Conservation (phyloP, 1,140 invertebrate species). For the Bicyclus anynana region DNA sequence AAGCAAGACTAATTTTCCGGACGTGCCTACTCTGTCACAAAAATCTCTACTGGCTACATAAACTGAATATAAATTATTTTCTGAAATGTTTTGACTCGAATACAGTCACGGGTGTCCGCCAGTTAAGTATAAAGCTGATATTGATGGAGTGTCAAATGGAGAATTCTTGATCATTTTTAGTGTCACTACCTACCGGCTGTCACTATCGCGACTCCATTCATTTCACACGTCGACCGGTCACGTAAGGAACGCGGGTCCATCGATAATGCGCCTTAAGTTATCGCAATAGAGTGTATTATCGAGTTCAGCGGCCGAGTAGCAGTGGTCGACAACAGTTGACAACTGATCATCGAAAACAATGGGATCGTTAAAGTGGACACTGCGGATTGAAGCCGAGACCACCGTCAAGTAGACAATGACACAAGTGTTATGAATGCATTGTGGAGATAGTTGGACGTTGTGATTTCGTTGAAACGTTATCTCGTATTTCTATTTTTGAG, state of each 20-base stretch:
- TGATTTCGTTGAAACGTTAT: background rate
- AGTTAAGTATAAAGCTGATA: slow-evolving; percentile 46
- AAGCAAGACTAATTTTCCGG: no score
- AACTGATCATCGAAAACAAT: slow-evolving; percentile 68
- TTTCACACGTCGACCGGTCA: slow-evolving; percentile 37
- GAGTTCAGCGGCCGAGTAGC: slow-evolving; percentile 20
- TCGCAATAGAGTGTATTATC: slow-evolving; percentile 22
- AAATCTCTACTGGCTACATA: no score
- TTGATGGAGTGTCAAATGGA: slow-evolving; percentile 58
- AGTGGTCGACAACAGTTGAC: slow-evolving; percentile 58
- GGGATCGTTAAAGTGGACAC: slow-evolving; percentile 65
- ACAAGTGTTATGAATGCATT: slow-evolving; percentile 38
- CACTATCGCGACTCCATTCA: slow-evolving; percentile 56
- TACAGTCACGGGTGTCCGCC: no score
- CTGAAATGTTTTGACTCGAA: no score
- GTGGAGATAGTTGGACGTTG: slow-evolving; percentile 5
- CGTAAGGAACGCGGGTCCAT: background rate
- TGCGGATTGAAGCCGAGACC: slow-evolving; percentile 60
- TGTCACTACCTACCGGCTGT: slow-evolving; percentile 54
- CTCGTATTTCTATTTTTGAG: background rate
- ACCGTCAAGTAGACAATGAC: slow-evolving; percentile 50
- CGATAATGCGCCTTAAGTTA: slow-evolving; percentile 27
- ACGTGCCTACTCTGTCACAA: no score
- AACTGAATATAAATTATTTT: no score
- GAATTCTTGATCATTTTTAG: slow-evolving; percentile 64